A percentile compares a stretch with the other conserved stretches of the same genome.
phyloP scores from a whole-genome alignment of 1,140 invertebrate genomes.

The Leptoteleia sp. region DNA sequence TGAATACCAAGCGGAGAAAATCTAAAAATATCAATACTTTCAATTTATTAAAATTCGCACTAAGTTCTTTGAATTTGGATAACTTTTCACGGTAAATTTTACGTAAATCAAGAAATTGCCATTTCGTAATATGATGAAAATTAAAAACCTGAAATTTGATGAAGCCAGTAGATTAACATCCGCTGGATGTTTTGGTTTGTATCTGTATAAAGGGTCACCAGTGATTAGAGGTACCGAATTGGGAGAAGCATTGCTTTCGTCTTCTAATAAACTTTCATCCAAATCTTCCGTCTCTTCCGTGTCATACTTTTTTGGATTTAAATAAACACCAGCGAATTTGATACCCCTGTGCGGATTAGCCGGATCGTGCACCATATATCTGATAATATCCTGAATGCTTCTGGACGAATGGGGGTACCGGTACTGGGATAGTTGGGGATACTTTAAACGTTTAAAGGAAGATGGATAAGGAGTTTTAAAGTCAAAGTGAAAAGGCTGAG shows the following conservation, averaged over 20 bases:
- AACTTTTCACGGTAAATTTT: no score
- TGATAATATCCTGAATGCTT: conserved; percentile 82
- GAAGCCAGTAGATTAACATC: conserved; percentile 82
- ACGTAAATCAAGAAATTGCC: no score
- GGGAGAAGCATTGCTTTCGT: conserved; percentile 48
- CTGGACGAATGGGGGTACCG: conserved; percentile 77
- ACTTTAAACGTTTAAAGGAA: conserved; percentile 75
- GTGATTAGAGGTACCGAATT: conserved; percentile 46
- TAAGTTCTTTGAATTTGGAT: no score
- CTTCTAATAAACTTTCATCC: conserved; percentile 59
- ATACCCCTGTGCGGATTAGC: conserved; percentile 71
- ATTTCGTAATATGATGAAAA: no score
- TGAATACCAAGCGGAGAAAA: conserved; percentile 74
- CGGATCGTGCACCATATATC: conserved; percentile 75
- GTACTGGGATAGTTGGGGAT: conserved; percentile 79
- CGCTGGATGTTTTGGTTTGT: conserved; percentile 81
- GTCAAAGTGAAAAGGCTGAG: conserved; percentile 75
- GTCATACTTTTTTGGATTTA: conserved; percentile 76
- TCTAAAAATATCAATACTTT: no score
- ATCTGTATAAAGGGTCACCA: conserved; percentile 80
- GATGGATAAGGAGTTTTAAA: conserved; percentile 73
- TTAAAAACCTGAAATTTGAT: conserved; percentile 75
- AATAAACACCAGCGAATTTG: conserved; percentile 77
- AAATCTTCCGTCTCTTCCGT: conserved; percentile 62
- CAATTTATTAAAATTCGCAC: no score